Evolutionary conservation across 2,113 vertebrate genomes (phyloP).

Genomic region (Hippocampus barbouri): DNA sequence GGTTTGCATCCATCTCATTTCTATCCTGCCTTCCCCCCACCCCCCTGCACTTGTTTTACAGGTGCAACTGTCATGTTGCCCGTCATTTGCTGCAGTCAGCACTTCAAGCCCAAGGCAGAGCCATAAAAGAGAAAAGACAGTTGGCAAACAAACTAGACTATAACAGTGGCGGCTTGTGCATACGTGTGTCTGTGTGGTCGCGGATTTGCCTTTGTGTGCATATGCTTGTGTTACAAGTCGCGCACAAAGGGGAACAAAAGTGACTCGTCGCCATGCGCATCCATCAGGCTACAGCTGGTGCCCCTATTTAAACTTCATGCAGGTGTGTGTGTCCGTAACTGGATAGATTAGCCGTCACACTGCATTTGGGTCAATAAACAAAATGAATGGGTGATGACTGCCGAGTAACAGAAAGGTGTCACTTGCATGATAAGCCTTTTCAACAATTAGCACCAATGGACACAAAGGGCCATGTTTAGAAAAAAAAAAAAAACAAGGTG

Average conservation of each 20-base stretch:
- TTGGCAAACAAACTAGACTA: constrained; percentile 67
- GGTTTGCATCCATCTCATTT: neutral
- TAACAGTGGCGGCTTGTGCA: constrained; percentile 49
- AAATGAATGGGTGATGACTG: neutral
- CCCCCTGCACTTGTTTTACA: constrained; percentile 36
- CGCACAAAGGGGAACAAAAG: constrained; percentile 67
- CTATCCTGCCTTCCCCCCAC: neutral
- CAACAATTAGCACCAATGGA: neutral
- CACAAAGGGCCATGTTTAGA: neutral
- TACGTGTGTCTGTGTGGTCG: constrained; percentile 22
- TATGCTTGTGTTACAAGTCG: constrained; percentile 42
- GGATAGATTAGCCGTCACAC: constrained; percentile 26
- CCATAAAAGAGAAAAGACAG: constrained; percentile 60
- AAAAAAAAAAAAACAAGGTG: too few species aligned
- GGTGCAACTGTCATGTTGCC: constrained; percentile 50
- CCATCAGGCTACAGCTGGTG: constrained; percentile 58
- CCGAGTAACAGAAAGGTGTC: neutral
- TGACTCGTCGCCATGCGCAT: constrained; percentile 43
- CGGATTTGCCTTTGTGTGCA: constrained; percentile 21
- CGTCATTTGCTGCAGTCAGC: constrained; percentile 43
- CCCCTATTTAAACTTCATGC: constrained; percentile 46
- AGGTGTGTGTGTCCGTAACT: constrained; percentile 37
- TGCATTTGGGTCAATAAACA: constrained; percentile 17
- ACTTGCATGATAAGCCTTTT: neutral
- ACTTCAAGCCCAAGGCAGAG: constrained; percentile 50